phyloP scores from a whole-genome alignment of 2,888 invertebrate species.

The Microctonus hyperodae region DNA sequence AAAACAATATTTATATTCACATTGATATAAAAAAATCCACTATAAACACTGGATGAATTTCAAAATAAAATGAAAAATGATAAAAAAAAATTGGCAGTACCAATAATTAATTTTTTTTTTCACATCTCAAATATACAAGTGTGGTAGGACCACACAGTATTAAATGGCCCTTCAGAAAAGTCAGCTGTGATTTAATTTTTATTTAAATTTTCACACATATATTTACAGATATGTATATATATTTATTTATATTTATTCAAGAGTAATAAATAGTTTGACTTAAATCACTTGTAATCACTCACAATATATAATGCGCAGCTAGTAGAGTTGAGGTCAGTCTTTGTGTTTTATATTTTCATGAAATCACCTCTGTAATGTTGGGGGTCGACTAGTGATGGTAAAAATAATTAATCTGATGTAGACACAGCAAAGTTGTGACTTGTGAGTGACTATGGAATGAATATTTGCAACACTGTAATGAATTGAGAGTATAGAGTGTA shows the following conservation, averaged over 20 bases:
- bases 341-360: not conserved
- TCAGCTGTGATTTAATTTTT: not conserved
- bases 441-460: not conserved
- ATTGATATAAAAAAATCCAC: not conserved
- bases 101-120: not conserved
- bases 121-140: not conserved
- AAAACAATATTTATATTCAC: not conserved
- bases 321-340: not conserved
- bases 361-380: slow-evolving; percentile 2
- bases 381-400: not conserved
- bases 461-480: not conserved
- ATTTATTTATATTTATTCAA: not conserved
- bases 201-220: not conserved
- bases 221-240: not conserved
- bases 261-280: not conserved
- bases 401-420: not conserved
- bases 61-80: not conserved
- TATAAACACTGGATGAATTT: not conserved
- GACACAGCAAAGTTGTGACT: not conserved
- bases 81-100: not conserved
- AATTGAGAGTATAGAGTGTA: not conserved
- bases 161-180: not conserved
- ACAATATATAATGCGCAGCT: not conserved
- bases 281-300: slow-evolving; percentile 2
- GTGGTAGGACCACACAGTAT: not conserved